phyloP scores from a whole-genome alignment of 2,113 vertebrate species.

The Eretmochelys imbricata region DNA sequence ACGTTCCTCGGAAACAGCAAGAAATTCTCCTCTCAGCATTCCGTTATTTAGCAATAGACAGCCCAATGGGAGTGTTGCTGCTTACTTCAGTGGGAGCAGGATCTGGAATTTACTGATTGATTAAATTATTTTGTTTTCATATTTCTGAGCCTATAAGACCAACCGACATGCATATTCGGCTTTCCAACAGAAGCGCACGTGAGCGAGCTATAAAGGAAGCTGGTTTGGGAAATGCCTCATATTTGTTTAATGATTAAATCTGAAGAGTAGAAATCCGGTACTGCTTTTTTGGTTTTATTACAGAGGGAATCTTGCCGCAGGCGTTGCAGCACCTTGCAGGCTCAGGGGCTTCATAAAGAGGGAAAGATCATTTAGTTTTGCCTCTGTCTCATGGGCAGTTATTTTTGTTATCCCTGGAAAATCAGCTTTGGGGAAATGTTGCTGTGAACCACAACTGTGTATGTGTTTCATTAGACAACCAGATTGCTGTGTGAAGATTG shows the following conservation, averaged over 20 bases:
- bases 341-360: neutral
- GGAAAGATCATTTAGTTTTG: neutral
- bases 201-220: neutral
- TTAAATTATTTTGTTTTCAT: neutral
- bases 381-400: constrained; percentile 29
- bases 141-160: neutral
- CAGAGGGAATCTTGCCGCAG: neutral
- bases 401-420: constrained; percentile 26
- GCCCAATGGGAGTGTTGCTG: neutral
- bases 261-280: neutral
- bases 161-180: neutral
- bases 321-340: neutral
- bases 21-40: neutral
- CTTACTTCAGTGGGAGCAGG: neutral
- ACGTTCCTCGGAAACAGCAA: neutral
- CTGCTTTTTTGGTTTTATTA: neutral
- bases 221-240: neutral
- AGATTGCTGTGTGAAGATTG: constrained; percentile 2
- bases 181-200: neutral
- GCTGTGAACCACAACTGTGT: accelerated
- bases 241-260: neutral
- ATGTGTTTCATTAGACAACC: constrained; percentile 18
- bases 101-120: neutral
- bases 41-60: neutral
- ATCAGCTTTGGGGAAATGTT: constrained; percentile 21